phyloP scores from a whole-genome alignment of 2,113 vertebrate species.

The Camelus bactrianus region DNA sequence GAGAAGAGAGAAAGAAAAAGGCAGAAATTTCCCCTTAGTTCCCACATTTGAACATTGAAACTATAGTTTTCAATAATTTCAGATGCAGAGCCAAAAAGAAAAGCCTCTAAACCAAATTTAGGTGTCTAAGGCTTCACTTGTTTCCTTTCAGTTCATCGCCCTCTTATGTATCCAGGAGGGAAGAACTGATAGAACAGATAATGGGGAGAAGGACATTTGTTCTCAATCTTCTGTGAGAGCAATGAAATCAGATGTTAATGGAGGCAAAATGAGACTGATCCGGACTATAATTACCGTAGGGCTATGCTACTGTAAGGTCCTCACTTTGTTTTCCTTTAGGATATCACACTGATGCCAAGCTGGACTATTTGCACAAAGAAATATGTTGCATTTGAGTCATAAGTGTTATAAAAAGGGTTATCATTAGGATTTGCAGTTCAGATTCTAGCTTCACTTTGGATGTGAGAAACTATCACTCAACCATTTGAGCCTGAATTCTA shows the following conservation, averaged over 20 bases:
- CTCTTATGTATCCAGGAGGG: not conserved
- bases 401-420: slow-evolving; percentile 82
- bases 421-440: slow-evolving; percentile 82
- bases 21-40: not conserved
- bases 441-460: slow-evolving; percentile 79
- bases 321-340: slow-evolving; percentile 76
- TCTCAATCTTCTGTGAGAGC: not conserved
- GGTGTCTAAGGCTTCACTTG: not conserved
- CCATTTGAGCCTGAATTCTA: slow-evolving; percentile 82
- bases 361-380: slow-evolving; percentile 80
- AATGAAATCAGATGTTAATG: slow-evolving; percentile 44
- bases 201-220: not conserved
- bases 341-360: slow-evolving; percentile 52
- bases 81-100: not conserved
- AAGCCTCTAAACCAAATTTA: not conserved
- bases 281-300: slow-evolving; percentile 50
- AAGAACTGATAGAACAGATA: not conserved
- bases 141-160: not conserved
- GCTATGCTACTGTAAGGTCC: not conserved
- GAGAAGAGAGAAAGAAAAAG: slow-evolving; percentile 41
- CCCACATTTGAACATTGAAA: not conserved
- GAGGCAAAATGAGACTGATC: slow-evolving; percentile 56
- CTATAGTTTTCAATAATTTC: not conserved
- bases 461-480: slow-evolving; percentile 79
- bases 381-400: slow-evolving; percentile 80